Base-by-base conservation (phyloP, 2,113 vertebrate species). In the Labeo catla region DNA sequence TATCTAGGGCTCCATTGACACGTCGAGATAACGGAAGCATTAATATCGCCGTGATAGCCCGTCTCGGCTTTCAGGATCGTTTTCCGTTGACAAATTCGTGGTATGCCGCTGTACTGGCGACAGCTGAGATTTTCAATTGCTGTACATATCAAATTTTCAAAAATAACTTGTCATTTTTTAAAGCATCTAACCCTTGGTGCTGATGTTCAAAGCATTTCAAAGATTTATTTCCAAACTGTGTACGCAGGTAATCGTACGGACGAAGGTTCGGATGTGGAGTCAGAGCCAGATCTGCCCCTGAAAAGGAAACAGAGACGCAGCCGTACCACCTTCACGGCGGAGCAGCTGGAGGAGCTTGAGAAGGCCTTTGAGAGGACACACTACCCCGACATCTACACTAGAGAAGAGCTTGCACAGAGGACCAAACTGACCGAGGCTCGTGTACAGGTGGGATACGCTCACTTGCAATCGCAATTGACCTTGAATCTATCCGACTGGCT, bases 271-370 rank as follows among this genome's bases (percentile, higher is more conserved):
- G 98, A 99, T 0, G 96, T 99, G 4, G 98, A 99, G 87, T 99
- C 98, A 0, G 98, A 99, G 84, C 98, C 98, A 0, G 98, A 99
- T 90, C 94, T 99, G 88, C 98, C 98, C 0, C 90, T 99, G 92
- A 99, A 99, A 92, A 96, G 98, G 73, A 99, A 99, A 92, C 98
- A 99, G 88, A 96, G 98, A 5, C 98, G 98, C 13, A 99, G 98
- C 4, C 95, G 98, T 78, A 99, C 98, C 90, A 99, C 98, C 0
- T 99, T 99, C 95, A 99, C 98, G 0, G 98, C 98, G 0, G 98
- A 99, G 92, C 98, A 99, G 94, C 95, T 99, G 93, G 98, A 99
- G 91, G 98, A 99, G 93, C 95, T 99, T 91, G 98, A 99, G 94
- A 99, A 99, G 84, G 98, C 98, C 49, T 99, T 99, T 0, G 98